Evolutionary conservation across 2,797 vertebrate genomes (phyloP).

Genomic region (Oreortyx pictus): DNA sequence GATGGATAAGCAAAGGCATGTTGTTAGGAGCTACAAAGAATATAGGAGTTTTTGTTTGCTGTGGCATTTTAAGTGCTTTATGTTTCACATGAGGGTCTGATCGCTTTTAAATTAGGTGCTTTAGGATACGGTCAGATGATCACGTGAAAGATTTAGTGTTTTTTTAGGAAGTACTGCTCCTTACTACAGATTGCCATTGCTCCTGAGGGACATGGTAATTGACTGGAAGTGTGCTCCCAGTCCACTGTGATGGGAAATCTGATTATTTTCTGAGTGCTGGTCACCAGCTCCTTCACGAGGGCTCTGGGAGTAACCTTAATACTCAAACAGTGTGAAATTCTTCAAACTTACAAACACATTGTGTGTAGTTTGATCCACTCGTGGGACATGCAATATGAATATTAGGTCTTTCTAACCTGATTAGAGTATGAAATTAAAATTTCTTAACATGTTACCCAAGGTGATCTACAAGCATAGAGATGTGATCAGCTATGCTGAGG

Average conservation of each 20-base stretch:
- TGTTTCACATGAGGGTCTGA: neutral
- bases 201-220: neutral
- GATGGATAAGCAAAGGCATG: neutral
- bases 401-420: neutral
- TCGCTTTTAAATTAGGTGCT: constrained; percentile 9
- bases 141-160: neutral
- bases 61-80: neutral
- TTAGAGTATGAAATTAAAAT: neutral
- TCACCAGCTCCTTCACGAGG: neutral
- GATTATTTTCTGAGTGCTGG: neutral
- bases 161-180: neutral
- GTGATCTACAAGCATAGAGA: neutral
- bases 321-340: neutral
- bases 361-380: neutral
- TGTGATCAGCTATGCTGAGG: neutral
- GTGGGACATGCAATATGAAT: neutral
- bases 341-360: neutral
- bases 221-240: neutral
- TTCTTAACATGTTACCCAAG: neutral
- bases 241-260: neutral
- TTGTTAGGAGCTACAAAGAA: neutral
- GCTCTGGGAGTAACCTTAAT: neutral
- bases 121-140: neutral
- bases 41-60: neutral
- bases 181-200: neutral